These are phyloP conservation scores for Pterostichus madidus DNA, from an alignment of 2,888 invertebrate species.

Conservation along the genomic window DNA sequence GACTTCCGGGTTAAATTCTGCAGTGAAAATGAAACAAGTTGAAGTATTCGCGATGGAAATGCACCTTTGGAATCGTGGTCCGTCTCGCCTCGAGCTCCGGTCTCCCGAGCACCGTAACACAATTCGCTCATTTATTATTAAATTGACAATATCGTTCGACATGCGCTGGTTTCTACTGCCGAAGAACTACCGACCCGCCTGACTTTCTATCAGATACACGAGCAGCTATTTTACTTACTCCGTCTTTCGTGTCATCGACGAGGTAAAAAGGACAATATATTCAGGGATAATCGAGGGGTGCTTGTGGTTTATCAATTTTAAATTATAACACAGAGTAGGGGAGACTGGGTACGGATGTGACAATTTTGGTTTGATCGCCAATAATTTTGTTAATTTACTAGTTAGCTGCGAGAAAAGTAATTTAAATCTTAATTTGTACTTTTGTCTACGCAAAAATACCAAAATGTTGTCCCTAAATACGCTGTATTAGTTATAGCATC, in stretches of 20 bases:
- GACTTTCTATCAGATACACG: conserved; percentile 40
- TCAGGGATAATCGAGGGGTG: conserved; percentile 5
- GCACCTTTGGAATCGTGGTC: conserved; percentile 3
- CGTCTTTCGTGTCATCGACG: background rate
- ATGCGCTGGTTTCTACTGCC: conserved; percentile 1
- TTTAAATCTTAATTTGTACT: too few species aligned
- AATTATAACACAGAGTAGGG: background rate
- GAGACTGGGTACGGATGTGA: too few species aligned
- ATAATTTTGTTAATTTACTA: too few species aligned
- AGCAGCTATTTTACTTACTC: background rate
- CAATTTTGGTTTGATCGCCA: too few species aligned
- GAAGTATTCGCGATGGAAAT: conserved; percentile 20
- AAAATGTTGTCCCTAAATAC: too few species aligned
- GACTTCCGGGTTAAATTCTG: background rate
- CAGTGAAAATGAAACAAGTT: conserved; percentile 37
- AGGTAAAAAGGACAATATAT: background rate
- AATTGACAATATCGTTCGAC: conserved; percentile 58
- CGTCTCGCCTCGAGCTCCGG: background rate
- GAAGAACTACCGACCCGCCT: background rate
- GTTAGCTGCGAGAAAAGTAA: too few species aligned
- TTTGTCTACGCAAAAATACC: too few species aligned
- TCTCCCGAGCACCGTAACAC: conserved; percentile 32
- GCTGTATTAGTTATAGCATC: too few species aligned
- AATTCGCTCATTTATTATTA: conserved; percentile 61
- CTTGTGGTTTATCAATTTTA: background rate